Evolutionary conservation across 2,113 vertebrate genomes (phyloP).

Genomic region (Pimephales promelas): DNA sequence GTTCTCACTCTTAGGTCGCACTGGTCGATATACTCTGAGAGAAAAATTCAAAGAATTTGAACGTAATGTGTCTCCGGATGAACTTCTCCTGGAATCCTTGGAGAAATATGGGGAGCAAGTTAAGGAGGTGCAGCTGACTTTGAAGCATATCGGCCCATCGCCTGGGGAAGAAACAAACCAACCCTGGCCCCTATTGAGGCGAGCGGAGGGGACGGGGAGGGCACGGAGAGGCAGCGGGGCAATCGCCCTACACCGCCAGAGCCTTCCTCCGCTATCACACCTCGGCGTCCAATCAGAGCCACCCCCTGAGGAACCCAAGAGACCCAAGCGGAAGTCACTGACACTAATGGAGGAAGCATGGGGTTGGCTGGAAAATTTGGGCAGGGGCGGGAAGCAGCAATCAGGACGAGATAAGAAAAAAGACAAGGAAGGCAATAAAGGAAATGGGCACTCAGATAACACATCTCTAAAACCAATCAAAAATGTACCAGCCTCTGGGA

Average conservation of each 20-base stretch:
- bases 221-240: slow-evolving; percentile 57
- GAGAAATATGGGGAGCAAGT: slow-evolving; percentile 76
- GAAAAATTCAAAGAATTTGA: slow-evolving; percentile 80
- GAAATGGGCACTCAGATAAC: slow-evolving; percentile 54
- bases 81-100: slow-evolving; percentile 72
- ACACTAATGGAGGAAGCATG: slow-evolving; percentile 77
- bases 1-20: slow-evolving; percentile 66
- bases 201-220: slow-evolving; percentile 58
- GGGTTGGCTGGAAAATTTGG: slow-evolving; percentile 77
- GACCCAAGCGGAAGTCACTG: slow-evolving; percentile 78
- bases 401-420: slow-evolving; percentile 63
- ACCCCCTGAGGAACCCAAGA: slow-evolving; percentile 63
- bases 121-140: slow-evolving; percentile 75
- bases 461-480: slow-evolving; percentile 46
- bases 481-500: slow-evolving; percentile 34
- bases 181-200: slow-evolving; percentile 63
- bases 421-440: slow-evolving; percentile 61
- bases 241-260: slow-evolving; percentile 68
- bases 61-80: slow-evolving; percentile 71
- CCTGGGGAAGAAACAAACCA: slow-evolving; percentile 59
- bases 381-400: slow-evolving; percentile 70
- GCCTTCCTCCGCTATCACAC: slow-evolving; percentile 70
- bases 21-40: slow-evolving; percentile 75
- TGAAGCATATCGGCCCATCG: slow-evolving; percentile 68
- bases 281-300: slow-evolving; percentile 56